Percentiles rank a stretch among this genome's conserved stretches.
phyloP scores from a whole-genome alignment of 2,797 vertebrate species.

The Sparus aurata region DNA sequence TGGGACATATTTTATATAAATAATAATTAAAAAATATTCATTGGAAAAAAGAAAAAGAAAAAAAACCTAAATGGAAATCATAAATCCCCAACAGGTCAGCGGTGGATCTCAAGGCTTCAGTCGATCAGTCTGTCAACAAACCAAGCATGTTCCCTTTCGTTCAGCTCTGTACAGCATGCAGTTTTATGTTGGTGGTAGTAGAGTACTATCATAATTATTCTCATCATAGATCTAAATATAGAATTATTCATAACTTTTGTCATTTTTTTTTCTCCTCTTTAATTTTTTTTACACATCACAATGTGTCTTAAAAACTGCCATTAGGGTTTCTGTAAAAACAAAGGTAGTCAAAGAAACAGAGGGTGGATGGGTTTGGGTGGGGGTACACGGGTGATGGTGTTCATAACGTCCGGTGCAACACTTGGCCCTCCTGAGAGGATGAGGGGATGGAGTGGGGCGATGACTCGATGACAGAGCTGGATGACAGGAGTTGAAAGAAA shows the following conservation, averaged over 20 bases:
- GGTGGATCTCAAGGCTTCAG: constrained; percentile 66
- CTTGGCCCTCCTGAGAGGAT: constrained; percentile 47
- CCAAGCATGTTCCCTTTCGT: constrained; percentile 77
- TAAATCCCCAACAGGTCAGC: constrained; percentile 71
- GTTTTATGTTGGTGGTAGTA: constrained; percentile 68
- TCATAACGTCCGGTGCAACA: constrained; percentile 63
- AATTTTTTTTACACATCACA: constrained; percentile 80
- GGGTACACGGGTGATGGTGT: constrained; percentile 50
- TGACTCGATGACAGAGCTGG: constrained; percentile 39
- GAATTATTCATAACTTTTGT: constrained; percentile 77
- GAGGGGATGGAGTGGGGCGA: constrained; percentile 27
- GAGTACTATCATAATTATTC: constrained; percentile 69
- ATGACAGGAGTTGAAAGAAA: constrained; percentile 60
- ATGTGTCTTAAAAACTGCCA: constrained; percentile 83
- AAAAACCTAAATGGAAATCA: constrained; percentile 68
- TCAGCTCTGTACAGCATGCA: constrained; percentile 89
- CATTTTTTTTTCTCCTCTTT: constrained; percentile 61
- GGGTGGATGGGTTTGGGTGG: constrained; percentile 1
- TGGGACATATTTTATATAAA: constrained; percentile 89
- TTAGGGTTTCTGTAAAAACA: constrained; percentile 79
- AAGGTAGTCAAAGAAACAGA: constrained; percentile 76
- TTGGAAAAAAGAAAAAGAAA: constrained; percentile 68
- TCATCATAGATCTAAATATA: constrained; percentile 80
- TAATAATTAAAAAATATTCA: constrained; percentile 89
- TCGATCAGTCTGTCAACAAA: constrained; percentile 62